Evolutionary conservation across 2,113 vertebrate genomes (phyloP), one percentile per base, ranked within the genome.

Genomic region (Poeciliopsis turrubarensis): DNA sequence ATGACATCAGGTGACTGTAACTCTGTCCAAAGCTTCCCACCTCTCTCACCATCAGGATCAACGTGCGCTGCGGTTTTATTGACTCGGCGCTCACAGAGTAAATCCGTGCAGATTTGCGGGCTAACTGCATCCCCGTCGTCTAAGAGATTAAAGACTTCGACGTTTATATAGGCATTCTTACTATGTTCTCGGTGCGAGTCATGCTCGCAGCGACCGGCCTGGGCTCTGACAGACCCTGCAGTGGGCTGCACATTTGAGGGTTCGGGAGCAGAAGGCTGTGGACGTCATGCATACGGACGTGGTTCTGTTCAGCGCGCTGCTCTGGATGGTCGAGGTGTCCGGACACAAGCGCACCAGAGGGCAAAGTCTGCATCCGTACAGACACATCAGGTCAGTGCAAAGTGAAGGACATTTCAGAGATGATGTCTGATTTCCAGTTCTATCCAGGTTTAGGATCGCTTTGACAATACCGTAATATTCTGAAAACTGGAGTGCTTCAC

Each of bases 61-160:
- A 27, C 27, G 17, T 54, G 79, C 51, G 6, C 47, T 27, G 47
- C 26, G 60, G n/a, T 34, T 44, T 32, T 41, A 32, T 27, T 61
- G 68, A 60, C 73, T 73, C 30, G 47, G 79, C 68, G 32, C 57
- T 37, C 47, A 37, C 60, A 72, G 17, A 44, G 60, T 32, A 81
- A 81, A 97, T 96, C 95, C 95, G 90, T 92, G 94, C 92, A 86
- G 96, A 96, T 95, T 96, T 96, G 93, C 91, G 94, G 95, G 94
- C 95, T 96, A 95, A 95, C 93, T 95, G 30, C 76, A 25, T 57
- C 81, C 61, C 95, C 92, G 10, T 57, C 73, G 89, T 91, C 94
- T 92, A 84, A 91, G 84, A 96, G 96, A 96, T 97, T 95, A 95
- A 94, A 95, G 89, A 90, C 92, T 87, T 91, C 87, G 88, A 91